Conservation (phyloP, 2,113 vertebrate species). For the Myanophis thanlyinensis region DNA sequence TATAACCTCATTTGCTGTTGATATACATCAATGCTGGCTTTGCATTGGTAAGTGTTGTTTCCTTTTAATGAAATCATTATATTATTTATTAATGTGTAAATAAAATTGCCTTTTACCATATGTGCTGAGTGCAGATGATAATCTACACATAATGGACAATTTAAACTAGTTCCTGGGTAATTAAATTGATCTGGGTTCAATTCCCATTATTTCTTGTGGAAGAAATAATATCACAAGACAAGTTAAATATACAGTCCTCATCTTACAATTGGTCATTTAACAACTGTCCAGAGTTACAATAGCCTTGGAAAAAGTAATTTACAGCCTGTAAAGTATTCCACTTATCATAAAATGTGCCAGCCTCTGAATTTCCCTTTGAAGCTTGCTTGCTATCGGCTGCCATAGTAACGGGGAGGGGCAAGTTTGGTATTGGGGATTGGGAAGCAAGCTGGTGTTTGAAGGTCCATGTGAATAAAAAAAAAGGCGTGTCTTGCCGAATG, state of each 20-base stretch:
- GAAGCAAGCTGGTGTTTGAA: too few relatives aligned
- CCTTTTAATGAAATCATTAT: background rate
- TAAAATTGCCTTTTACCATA: background rate
- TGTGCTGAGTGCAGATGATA: conserved; percentile 8
- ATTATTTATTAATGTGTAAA: background rate
- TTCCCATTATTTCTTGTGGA: background rate
- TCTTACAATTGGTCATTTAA: background rate
- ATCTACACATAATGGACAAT: background rate
- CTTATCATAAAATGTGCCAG: background rate
- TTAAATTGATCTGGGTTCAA: background rate
- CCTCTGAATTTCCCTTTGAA: too few relatives aligned
- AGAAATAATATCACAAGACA: background rate
- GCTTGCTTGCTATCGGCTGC: too few relatives aligned
- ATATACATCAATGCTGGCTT: conserved; percentile 98
- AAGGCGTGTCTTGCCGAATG: too few relatives aligned
- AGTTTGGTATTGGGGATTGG: too few relatives aligned
- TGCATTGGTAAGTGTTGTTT: conserved; percentile 83
- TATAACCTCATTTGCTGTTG: conserved; percentile 96
- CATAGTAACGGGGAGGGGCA: too few relatives aligned
- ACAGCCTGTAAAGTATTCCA: background rate
- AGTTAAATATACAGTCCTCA: background rate
- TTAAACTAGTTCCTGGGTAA: background rate
- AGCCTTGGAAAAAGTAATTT: background rate
- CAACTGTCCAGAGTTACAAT: background rate
- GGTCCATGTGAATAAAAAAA: too few relatives aligned